These are phyloP conservation scores for Lepidothrix coronata DNA, from an alignment of 2,113 vertebrate species.

Conservation along the genomic window DNA sequence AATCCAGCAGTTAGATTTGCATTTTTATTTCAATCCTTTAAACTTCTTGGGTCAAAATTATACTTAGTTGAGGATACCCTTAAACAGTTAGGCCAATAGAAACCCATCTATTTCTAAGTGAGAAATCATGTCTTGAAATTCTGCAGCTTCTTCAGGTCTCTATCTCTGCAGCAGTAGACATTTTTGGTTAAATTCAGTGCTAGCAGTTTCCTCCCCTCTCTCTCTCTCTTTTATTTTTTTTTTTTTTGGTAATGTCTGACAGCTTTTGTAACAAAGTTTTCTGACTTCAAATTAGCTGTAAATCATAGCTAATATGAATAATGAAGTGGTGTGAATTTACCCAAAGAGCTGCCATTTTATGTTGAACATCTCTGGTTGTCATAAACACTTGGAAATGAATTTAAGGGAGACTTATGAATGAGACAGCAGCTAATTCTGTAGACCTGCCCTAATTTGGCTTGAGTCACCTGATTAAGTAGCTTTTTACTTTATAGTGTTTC, in stretches of 20 bases:
- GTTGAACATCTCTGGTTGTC: neutral
- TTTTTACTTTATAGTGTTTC: neutral
- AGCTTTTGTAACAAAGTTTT: neutral
- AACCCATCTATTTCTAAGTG: neutral
- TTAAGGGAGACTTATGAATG: neutral
- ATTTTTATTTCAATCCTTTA: neutral
- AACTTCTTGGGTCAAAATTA: neutral
- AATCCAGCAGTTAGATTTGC: neutral
- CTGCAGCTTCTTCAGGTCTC: neutral
- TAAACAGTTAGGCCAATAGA: neutral
- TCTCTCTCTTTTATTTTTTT: neutral
- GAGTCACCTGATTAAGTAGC: conserved; percentile 2
- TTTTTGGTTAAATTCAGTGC: neutral
- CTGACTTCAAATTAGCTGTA: neutral
- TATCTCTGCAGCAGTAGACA: neutral
- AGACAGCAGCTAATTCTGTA: neutral
- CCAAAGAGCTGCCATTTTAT: neutral
- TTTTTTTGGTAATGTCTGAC: neutral
- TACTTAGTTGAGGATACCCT: neutral
- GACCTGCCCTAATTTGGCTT: neutral
- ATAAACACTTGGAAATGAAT: neutral
- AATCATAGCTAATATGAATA: neutral
- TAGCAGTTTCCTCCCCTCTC: neutral
- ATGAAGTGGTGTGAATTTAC: neutral
- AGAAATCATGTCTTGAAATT: neutral